Conservation (phyloP, 1,140 invertebrate species). For the Drosophila seguyi region DNA sequence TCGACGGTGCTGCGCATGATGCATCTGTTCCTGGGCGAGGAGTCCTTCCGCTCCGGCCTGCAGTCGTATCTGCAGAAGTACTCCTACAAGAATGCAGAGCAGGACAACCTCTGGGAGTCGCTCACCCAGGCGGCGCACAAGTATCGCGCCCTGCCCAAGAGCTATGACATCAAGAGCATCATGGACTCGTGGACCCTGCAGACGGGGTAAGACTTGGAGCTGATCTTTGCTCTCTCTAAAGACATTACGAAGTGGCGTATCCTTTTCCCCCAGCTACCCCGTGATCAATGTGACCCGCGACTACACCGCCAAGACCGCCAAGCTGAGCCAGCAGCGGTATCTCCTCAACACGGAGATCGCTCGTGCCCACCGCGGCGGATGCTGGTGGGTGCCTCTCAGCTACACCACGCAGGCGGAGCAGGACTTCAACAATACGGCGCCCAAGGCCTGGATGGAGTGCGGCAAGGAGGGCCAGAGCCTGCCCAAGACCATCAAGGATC, state of each 20-base stretch:
- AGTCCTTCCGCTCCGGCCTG: constrained; percentile 90
- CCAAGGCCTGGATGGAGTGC: constrained; percentile 87
- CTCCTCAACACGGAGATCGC: constrained; percentile 64
- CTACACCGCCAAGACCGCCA: constrained; percentile 86
- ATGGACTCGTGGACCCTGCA: constrained; percentile 94
- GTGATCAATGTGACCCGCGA: constrained; percentile 89
- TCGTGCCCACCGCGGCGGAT: constrained; percentile 42
- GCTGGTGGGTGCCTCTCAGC: constrained; percentile 88
- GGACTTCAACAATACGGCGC: constrained; percentile 88
- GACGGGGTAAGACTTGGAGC: constrained; percentile 85
- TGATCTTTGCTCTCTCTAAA: no score
- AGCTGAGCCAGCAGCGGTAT: constrained; percentile 87
- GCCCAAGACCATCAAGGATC: constrained; percentile 70
- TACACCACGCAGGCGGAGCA: constrained; percentile 88
- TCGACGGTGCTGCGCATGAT: constrained; percentile 94
- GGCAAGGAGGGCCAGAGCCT: constrained; percentile 56
- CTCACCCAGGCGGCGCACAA: constrained; percentile 88
- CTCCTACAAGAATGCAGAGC: constrained; percentile 90
- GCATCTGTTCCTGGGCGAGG: constrained; percentile 92
- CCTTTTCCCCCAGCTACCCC: constrained; percentile 87
- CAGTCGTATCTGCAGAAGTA: constrained; percentile 88
- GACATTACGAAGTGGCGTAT: no score
- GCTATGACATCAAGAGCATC: constrained; percentile 88
- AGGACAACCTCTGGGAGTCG: constrained; percentile 93
- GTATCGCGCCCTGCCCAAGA: constrained; percentile 85